Evolutionary conservation across 2,888 invertebrate species (phyloP).

Genomic region (Protophormia terraenovae): DNA sequence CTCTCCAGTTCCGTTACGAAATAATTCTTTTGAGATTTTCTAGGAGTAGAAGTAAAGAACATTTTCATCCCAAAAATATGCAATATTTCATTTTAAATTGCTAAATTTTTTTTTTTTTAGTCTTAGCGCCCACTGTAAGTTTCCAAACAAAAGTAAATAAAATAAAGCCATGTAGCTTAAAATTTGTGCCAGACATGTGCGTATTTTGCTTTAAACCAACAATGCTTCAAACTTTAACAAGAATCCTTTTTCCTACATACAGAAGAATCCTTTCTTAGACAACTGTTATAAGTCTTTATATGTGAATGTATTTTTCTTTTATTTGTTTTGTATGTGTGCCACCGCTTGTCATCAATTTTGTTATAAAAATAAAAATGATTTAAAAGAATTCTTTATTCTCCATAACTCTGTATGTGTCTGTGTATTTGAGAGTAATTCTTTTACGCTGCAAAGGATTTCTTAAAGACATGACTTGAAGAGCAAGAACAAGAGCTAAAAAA

Average conservation of each 20-base stretch:
- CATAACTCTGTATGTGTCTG: not conserved
- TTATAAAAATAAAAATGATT: constrained; percentile 43
- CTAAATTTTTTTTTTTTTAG: too few relatives aligned
- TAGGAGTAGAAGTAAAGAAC: too few relatives aligned
- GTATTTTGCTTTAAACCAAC: not conserved
- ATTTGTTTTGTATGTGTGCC: not conserved
- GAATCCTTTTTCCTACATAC: too few relatives aligned
- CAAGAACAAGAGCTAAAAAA: not conserved
- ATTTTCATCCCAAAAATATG: too few relatives aligned
- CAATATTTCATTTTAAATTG: too few relatives aligned
- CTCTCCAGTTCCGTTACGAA: too few relatives aligned
- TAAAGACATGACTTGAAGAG: constrained; percentile 13
- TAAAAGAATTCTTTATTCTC: not conserved
- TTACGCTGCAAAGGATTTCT: constrained; percentile 32
- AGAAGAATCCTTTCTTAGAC: not conserved
- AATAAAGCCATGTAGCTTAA: not conserved
- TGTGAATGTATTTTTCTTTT: too few relatives aligned
- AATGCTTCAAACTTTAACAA: not conserved
- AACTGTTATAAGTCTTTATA: not conserved
- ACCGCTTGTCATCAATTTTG: constrained; percentile 38
- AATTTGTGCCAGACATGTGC: constrained; percentile 32
- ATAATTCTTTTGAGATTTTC: too few relatives aligned
- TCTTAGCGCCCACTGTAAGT: constrained; percentile 10
- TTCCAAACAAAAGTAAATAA: not conserved
- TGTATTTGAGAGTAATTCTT: not conserved